Conservation (phyloP, 2,797 vertebrate species). For the Hipposideros larvatus region DNA sequence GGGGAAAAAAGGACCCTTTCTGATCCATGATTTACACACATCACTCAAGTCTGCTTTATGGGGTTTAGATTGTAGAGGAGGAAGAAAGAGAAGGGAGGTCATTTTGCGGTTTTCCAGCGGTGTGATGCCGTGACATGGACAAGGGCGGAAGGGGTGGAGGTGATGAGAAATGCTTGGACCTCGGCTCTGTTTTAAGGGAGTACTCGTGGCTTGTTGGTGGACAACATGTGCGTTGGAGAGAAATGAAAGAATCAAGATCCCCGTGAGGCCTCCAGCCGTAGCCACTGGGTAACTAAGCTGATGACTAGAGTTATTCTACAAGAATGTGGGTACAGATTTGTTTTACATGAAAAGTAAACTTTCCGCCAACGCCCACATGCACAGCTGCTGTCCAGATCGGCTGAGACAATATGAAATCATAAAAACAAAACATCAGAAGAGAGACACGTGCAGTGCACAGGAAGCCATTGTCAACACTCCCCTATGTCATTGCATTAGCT, state of each 20-base stretch:
- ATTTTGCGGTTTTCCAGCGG: accelerated
- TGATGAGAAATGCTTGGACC: background rate
- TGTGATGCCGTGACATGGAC: background rate
- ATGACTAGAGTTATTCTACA: background rate
- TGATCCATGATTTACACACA: accelerated
- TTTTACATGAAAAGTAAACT: constrained; percentile 56
- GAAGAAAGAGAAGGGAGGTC: accelerated
- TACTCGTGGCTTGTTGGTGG: background rate
- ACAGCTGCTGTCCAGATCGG: background rate
- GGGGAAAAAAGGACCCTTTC: background rate
- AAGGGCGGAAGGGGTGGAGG: background rate
- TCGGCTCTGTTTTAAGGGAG: background rate
- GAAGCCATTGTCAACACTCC: constrained; percentile 47
- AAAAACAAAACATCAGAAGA: background rate
- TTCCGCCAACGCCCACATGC: background rate
- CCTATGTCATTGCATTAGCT: constrained; percentile 61
- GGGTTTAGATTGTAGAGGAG: background rate
- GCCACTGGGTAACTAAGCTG: background rate
- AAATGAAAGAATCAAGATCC: background rate
- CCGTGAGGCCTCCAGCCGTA: background rate
- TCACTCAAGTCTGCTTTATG: background rate
- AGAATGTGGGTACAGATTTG: background rate
- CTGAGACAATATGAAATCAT: constrained; percentile 52
- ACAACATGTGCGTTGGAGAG: background rate
- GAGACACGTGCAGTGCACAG: background rate